Percentiles rank a stretch among this genome's conserved stretches.
These are phyloP conservation scores for Tachysurus fulvidraco DNA, from an alignment of 2,113 vertebrate genomes.

Conservation along the genomic window DNA sequence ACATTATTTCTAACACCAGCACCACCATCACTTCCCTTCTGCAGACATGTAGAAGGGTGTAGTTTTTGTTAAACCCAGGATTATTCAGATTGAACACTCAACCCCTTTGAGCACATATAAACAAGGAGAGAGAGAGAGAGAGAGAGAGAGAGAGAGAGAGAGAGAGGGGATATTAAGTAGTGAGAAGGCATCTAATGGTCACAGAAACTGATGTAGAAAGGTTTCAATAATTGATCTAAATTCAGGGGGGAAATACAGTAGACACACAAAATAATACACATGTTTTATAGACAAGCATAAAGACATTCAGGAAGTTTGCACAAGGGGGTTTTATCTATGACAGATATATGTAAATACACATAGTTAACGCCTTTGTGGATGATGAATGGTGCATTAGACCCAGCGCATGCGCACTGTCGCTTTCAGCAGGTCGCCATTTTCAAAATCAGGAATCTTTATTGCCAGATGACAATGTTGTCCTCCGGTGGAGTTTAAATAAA, in stretches of 20 bases:
- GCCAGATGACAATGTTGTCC: conserved; percentile 61
- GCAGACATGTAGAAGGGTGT: neutral
- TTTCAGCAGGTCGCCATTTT: conserved; percentile 65
- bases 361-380: neutral
- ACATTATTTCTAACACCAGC: neutral
- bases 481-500: conserved; percentile 77
- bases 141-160: neutral
- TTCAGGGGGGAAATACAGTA: neutral
- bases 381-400: fast-evolving
- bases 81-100: neutral
- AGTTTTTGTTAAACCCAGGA: neutral
- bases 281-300: neutral
- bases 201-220: neutral
- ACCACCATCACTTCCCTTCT: neutral
- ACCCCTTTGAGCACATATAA: neutral
- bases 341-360: too few relatives aligned
- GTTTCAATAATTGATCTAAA: neutral
- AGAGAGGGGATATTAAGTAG: neutral
- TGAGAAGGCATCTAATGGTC: neutral
- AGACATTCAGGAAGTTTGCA: neutral
- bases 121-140: neutral
- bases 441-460: conserved; percentile 73
- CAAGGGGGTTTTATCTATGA: neutral
- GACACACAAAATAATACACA: neutral
- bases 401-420: conserved; percentile 40